phyloP scores from a whole-genome alignment of 2,797 vertebrate genomes.

The Myiotriccus ornatus region DNA sequence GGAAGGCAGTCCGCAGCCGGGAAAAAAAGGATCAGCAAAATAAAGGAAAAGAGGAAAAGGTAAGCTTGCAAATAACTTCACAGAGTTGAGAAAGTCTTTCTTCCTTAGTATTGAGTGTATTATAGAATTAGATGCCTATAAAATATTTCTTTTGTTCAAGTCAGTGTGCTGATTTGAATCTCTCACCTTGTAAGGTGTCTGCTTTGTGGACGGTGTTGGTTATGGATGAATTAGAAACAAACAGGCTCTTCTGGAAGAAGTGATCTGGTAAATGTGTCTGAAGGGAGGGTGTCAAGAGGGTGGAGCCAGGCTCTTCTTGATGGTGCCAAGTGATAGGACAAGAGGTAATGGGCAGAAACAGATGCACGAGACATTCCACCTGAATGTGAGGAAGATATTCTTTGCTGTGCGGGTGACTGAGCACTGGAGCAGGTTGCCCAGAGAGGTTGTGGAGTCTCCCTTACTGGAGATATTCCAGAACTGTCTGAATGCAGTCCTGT shows the following conservation, averaged over 20 bases:
- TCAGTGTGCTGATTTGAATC: not conserved
- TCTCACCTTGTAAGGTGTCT: not conserved
- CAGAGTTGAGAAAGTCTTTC: not conserved
- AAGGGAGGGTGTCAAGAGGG: not conserved
- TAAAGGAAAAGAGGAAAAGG: slow-evolving; percentile 93
- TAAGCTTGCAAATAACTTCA: slow-evolving; percentile 45
- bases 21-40: slow-evolving; percentile 86
- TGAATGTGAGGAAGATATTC: not conserved
- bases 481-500: fast-evolving
- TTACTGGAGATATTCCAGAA: not conserved
- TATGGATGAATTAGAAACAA: not conserved
- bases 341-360: fast-evolving
- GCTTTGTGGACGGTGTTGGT: not conserved
- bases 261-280: not conserved
- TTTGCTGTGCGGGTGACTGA: fast-evolving
- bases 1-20: slow-evolving; percentile 80
- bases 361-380: not conserved
- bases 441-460: not conserved
- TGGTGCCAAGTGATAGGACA: not conserved
- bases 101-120: not conserved
- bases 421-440: not conserved
- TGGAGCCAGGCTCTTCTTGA: not conserved
- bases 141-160: not conserved
- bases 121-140: not conserved
- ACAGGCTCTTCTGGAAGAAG: not conserved